Percentiles rank a stretch among this genome's conserved stretches.
phyloP scores from a whole-genome alignment of 2,113 vertebrate species.

The Stegastes partitus region DNA sequence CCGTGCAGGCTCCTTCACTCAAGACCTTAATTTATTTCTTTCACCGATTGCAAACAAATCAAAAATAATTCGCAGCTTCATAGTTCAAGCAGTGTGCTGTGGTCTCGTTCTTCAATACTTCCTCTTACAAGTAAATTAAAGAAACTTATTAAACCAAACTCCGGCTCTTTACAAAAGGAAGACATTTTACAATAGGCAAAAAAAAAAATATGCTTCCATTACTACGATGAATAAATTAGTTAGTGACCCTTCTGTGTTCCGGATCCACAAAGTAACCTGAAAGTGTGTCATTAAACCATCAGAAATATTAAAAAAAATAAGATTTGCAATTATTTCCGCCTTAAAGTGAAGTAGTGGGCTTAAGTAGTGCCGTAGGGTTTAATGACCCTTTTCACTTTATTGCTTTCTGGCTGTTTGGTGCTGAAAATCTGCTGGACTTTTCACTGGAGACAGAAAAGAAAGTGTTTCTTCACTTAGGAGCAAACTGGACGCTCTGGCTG shows the following conservation, averaged over 20 bases:
- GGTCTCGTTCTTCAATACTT: not conserved
- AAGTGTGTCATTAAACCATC: conserved; percentile 15
- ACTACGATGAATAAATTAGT: not conserved
- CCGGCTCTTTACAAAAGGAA: not conserved
- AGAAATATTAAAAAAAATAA: conserved; percentile 6
- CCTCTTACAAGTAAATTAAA: not conserved
- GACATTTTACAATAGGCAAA: not conserved
- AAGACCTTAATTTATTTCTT: not conserved
- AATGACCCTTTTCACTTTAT: conserved; percentile 16
- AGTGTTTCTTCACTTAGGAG: not conserved
- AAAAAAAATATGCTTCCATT: not conserved
- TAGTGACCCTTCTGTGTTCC: not conserved
- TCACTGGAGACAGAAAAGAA: conserved; percentile 10
- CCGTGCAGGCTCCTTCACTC: conserved; percentile 2
- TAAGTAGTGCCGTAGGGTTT: conserved; percentile 11
- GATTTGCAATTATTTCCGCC: conserved; percentile 18
- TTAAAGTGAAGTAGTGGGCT: conserved; percentile 18
- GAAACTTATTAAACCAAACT: not conserved
- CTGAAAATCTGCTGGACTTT: conserved; percentile 10
- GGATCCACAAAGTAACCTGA: not conserved
- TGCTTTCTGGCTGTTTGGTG: conserved; percentile 6
- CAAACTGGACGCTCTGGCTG: not conserved
- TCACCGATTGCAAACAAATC: not conserved
- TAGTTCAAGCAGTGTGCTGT: not conserved
- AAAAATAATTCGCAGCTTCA: not conserved